phyloP scores from a whole-genome alignment of 35 echinoderm and acorn worm genomes.

The Antedon bifida region DNA sequence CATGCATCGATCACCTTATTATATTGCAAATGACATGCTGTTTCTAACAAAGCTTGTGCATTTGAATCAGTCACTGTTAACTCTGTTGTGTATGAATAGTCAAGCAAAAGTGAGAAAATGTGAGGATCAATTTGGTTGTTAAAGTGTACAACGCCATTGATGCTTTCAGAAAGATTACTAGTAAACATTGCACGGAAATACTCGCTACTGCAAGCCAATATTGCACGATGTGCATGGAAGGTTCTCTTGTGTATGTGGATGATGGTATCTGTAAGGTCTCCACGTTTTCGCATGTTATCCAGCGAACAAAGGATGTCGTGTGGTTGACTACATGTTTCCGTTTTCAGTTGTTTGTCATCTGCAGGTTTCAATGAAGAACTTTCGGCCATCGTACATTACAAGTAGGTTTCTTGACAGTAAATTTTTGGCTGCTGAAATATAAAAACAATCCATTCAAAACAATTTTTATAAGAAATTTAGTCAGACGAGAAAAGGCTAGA shows the following conservation, averaged over 20 bases:
- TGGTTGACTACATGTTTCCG: constrained; percentile 12
- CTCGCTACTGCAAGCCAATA: constrained; percentile 52
- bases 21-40: constrained; percentile 36
- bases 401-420: too few relatives aligned
- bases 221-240: constrained; percentile 46
- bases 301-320: constrained; percentile 14
- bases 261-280: constrained; percentile 41
- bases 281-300: constrained; percentile 43
- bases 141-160: constrained; percentile 28
- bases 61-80: constrained; percentile 36
- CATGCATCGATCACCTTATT: constrained; percentile 39
- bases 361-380: too few relatives aligned
- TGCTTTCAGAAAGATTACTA: constrained; percentile 41
- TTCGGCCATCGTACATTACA: too few relatives aligned
- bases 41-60: constrained; percentile 47
- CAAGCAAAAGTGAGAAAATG: constrained; percentile 30
- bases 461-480: too few relatives aligned
- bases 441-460: too few relatives aligned
- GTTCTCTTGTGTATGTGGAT: constrained; percentile 4
- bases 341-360: too few relatives aligned
- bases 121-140: constrained; percentile 17
- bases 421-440: too few relatives aligned
- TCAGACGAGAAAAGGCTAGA: too few relatives aligned
- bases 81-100: constrained; percentile 54
- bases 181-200: constrained; percentile 73